Base-by-base conservation (phyloP, 2,113 vertebrate genomes). In the Bolborhynchus lineola region DNA sequence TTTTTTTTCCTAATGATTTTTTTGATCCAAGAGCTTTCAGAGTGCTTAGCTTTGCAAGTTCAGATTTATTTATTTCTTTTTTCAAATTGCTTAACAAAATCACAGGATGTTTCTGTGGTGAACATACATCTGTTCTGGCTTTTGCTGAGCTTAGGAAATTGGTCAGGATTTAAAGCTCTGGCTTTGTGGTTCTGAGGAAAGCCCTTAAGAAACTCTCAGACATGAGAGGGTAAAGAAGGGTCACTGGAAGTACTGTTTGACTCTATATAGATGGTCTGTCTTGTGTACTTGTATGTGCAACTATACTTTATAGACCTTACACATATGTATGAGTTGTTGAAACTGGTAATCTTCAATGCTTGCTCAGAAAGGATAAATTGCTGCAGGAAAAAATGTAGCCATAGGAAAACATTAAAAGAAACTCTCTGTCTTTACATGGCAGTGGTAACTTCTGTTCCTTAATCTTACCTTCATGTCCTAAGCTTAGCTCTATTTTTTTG, bases 121-220 rank as follows among this genome's bases (percentile, higher is more conserved):
- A 85, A 57, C 82, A 68, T 96, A 94, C 92, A 94, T 97, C 96
- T 94, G 96, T 94, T 92, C 86, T 95, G 95, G 80, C 93, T 95
- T 96, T 97, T 0, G 16, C 77, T 93, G 95, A 96, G 96, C 93
- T 95, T 97, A 93, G 91, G 96, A 97, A 96, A 94, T 96, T 82
- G 96, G 96, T 96, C 96, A 97, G 96, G 96, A 96, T 96, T 96
- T 97, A 96, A 92, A 95, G 78, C 91, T 87, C 81, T 4, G 6
- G 93, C 91, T 95, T 96, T 97, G 86, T 90, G 93, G 80, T 94
- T 95, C 92, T 64, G 75, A 96, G 92, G 76, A 96, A 77, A 86
- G 92, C 86, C 88, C 86, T 96, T 96, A 86, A 88, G 87, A 96
- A 95, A 96, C 78, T 84, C 88, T 93, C 80, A 89, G 94, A 79